Percentiles rank a stretch among this genome's conserved stretches.
Evolutionary conservation across 1,140 invertebrate species (phyloP).

Genomic region (Drosophila lini): DNA sequence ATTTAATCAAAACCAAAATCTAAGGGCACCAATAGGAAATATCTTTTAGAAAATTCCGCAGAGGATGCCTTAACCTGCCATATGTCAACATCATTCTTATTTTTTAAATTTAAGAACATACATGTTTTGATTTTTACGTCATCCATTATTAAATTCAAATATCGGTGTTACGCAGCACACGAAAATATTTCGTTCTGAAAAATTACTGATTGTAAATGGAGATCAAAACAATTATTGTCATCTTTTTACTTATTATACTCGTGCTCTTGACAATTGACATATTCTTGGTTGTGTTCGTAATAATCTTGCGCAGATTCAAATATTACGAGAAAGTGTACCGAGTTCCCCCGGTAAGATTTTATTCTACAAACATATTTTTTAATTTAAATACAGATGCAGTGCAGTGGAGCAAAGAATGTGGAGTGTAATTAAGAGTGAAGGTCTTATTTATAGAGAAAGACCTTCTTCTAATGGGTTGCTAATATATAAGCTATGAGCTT

Average conservation of each 20-base stretch:
- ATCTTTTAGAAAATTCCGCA: no score
- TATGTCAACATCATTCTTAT: no score
- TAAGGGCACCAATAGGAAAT: no score
- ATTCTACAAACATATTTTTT: neutral
- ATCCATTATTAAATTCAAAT: neutral
- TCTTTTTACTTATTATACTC: neutral
- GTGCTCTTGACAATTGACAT: neutral
- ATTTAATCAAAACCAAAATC: no score
- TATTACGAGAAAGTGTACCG: neutral
- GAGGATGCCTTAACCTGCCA: no score
- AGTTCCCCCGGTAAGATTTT: neutral
- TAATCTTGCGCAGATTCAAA: neutral
- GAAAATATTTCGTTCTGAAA: neutral
- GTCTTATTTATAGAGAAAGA: no score
- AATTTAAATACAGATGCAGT: no score
- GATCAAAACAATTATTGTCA: neutral
- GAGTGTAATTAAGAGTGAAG: no score
- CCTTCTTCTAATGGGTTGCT: no score
- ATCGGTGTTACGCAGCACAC: neutral
- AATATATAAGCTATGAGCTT: no score
- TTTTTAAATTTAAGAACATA: neutral
- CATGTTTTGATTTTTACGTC: neutral
- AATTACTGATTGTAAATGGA: neutral
- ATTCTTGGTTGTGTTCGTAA: neutral
- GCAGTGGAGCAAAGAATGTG: no score